Conservation (phyloP, 1,140 invertebrate genomes). For the Xylocopa sonorina region DNA sequence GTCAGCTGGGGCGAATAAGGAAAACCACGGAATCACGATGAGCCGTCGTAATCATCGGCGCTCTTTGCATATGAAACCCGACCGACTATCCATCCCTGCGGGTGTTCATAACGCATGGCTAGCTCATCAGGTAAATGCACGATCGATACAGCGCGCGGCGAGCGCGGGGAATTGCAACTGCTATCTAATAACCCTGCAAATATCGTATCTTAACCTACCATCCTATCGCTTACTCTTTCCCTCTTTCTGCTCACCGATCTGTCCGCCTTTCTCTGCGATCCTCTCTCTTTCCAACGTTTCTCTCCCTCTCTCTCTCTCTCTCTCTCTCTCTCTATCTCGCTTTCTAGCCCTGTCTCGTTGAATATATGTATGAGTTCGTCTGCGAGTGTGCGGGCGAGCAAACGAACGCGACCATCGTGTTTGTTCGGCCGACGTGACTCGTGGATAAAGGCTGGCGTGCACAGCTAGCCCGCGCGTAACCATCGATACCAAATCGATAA, state of each 20-base stretch:
- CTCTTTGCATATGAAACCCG: constrained; percentile 67
- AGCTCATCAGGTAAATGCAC: constrained; percentile 75
- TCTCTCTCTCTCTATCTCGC: background rate
- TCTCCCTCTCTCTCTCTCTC: too few species aligned
- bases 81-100: constrained; percentile 42
- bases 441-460: constrained; percentile 53
- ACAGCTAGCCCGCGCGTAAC: constrained; percentile 13
- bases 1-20: constrained; percentile 21
- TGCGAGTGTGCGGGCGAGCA: constrained; percentile 9
- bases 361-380: background rate
- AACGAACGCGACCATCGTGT: constrained; percentile 59
- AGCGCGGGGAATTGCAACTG: constrained; percentile 65
- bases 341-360: constrained; percentile 14
- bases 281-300: background rate
- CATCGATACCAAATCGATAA: constrained; percentile 61
- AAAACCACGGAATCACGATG: constrained; percentile 61
- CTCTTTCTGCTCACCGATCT: constrained; percentile 9
- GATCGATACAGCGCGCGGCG: constrained; percentile 63
- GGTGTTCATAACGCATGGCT: constrained; percentile 72
- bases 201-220: constrained; percentile 69
- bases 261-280: background rate
- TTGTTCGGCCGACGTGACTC: constrained; percentile 65
- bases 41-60: constrained; percentile 67
- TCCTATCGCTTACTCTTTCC: constrained; percentile 8
- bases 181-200: constrained; percentile 75